These are phyloP conservation scores for Saccostrea echinata DNA, from an alignment of 1,140 invertebrate species.

Conservation along the genomic window DNA sequence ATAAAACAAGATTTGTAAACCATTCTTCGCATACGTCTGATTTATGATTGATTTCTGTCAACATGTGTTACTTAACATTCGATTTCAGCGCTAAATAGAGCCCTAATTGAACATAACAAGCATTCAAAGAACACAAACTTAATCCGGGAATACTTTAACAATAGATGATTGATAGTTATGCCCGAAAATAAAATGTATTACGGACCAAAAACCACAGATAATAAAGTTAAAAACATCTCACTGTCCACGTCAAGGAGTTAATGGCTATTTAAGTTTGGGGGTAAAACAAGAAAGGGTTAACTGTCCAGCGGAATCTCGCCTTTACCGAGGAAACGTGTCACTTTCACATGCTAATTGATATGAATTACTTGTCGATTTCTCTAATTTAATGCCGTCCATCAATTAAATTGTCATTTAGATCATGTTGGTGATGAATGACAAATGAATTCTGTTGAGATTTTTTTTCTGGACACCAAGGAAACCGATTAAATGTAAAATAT, in stretches of 20 bases:
- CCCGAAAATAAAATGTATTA: neutral
- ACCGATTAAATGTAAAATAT: constrained; percentile 5
- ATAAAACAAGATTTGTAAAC: no score
- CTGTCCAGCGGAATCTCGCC: neutral
- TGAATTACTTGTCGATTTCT: neutral
- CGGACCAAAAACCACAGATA: neutral
- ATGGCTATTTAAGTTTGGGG: neutral
- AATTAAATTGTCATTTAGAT: constrained; percentile 13
- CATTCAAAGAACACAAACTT: neutral
- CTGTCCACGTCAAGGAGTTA: neutral
- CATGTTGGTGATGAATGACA: neutral
- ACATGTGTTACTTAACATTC: no score
- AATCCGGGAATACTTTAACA: neutral
- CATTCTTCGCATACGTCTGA: no score
- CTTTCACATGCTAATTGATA: neutral
- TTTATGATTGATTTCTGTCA: no score
- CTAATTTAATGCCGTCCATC: constrained; percentile 23
- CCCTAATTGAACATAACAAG: neutral
- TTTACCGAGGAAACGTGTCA: neutral
- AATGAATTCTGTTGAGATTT: neutral
- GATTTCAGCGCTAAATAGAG: neutral
- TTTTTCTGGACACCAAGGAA: neutral
- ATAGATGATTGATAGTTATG: neutral
- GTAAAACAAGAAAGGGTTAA: neutral
- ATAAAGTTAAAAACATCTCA: neutral